These are phyloP conservation scores for Calephelis virginiensis DNA, from an alignment of 1,140 invertebrate species.

Conservation along the genomic window DNA sequence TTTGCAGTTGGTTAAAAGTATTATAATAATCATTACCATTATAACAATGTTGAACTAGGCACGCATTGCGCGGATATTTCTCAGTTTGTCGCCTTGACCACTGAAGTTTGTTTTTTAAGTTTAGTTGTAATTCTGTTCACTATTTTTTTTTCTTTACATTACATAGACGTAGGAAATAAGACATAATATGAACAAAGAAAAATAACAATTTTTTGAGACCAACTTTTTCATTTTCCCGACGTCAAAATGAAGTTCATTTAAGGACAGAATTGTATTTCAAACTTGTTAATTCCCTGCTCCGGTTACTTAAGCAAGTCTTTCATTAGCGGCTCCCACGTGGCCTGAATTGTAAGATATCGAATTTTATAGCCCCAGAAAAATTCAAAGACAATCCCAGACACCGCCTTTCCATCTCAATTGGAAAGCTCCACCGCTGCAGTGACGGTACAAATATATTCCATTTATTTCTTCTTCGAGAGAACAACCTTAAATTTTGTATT, in stretches of 20 bases:
- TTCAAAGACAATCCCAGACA: conserved; percentile 44
- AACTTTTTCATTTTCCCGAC: conserved; percentile 70
- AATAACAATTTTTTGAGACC: conserved; percentile 39
- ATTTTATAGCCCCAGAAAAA: conserved; percentile 57
- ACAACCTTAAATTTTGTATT: conserved; percentile 18
- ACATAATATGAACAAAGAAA: too few relatives aligned
- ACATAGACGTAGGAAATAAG: too few relatives aligned
- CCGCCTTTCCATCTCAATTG: conserved; percentile 33
- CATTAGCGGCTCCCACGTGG: conserved; percentile 71
- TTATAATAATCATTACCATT: too few relatives aligned
- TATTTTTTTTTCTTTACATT: too few relatives aligned
- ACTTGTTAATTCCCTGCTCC: conserved; percentile 71
- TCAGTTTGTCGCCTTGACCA: too few relatives aligned
- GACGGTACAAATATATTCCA: conserved; percentile 12
- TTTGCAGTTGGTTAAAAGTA: too few relatives aligned
- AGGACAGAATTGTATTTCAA: conserved; percentile 69
- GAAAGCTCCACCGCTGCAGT: conserved; percentile 27
- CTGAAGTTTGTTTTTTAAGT: too few relatives aligned
- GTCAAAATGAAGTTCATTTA: conserved; percentile 64
- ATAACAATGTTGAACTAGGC: too few relatives aligned
- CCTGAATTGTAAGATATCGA: conserved; percentile 57
- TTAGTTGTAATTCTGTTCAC: too few relatives aligned
- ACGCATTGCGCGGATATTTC: too few relatives aligned
- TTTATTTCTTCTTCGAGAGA: conserved; percentile 13
- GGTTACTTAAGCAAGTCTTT: conserved; percentile 73